A percentile compares a stretch with the other conserved stretches of the same genome.
Conservation (phyloP, 2,888 invertebrate species). For the Cistogaster globosa region DNA sequence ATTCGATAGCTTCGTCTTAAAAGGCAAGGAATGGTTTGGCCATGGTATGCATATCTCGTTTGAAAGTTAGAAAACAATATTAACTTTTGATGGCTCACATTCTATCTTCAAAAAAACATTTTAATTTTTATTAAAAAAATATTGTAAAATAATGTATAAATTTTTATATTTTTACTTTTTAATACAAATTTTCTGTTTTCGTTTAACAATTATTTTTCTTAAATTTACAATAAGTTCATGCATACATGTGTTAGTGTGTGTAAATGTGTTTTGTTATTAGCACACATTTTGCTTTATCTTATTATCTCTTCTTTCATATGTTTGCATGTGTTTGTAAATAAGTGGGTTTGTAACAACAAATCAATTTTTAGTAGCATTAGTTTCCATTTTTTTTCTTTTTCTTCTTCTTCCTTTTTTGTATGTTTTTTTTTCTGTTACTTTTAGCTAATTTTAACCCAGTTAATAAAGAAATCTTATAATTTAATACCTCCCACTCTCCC, state of each 20-base stretch:
- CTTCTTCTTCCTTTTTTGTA: neutral
- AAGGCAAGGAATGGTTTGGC: no score
- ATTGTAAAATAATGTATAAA: no score
- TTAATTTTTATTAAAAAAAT: no score
- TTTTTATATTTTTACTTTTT: no score
- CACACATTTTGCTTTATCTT: slow-evolving; percentile 52
- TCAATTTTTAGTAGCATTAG: slow-evolving; percentile 65
- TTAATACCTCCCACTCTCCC: slow-evolving; percentile 33
- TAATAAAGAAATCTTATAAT: slow-evolving; percentile 55
- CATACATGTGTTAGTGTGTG: slow-evolving; percentile 7
- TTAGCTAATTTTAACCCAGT: slow-evolving; percentile 66
- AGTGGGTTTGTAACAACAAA: slow-evolving; percentile 59
- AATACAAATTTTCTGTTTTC: no score
- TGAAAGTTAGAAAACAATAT: no score
- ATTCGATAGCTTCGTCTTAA: no score
- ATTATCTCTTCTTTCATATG: slow-evolving; percentile 55
- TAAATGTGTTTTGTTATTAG: slow-evolving; percentile 12
- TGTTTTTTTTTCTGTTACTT: slow-evolving; percentile 23
- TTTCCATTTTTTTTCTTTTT: slow-evolving; percentile 44
- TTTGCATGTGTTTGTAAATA: slow-evolving; percentile 21
- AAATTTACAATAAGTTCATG: neutral
- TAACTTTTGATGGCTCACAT: no score
- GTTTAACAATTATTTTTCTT: no score
- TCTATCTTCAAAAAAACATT: no score
- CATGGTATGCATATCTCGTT: no score